Evolutionary conservation across 1,140 invertebrate species (phyloP), one percentile per base, ranked within the genome.

Genomic region (Drosophila willistoni): DNA sequence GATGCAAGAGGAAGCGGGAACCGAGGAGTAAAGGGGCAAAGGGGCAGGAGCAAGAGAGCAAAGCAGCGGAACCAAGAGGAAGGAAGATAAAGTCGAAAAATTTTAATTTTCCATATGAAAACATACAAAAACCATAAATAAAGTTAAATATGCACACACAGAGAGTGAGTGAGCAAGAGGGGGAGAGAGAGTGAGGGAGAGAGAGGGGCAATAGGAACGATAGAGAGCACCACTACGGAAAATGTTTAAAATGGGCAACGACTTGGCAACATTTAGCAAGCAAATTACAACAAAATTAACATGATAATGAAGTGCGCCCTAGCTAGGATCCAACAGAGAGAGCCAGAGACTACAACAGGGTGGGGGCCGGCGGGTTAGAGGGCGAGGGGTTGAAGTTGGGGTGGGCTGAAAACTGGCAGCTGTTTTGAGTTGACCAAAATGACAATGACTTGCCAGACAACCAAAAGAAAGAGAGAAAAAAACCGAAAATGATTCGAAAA

Each of bases 221-320:
- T 54, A 36, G 79, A 66, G 29, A 29, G 5, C 29, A 66, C 54
- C 73, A 69, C 79, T 74, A 70, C 73, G 82, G 71, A 82, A 80
- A 87, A 82, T 77, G 77, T 68, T 68, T 56, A 71, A 86, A 87
- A 79, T 89, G 84, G 80, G 61, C 77, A 79, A 82, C 72, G 83
- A 79, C 77, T 89, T 89, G 84, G 84, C 84, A 89, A 89, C 84
- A 89, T 89, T 89, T 89, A 89, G 84, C 84, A 89, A 80, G 85
- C 84, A 89, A 89, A 89, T 89, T 89, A 89, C 84, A 84, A 89
- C 84, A 89, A 89, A 89, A 89, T 89, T 89, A 89, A 89, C 84
- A 89, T 89, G 84, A 89, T 89, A 89, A 89, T 89, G 85, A 89
- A 89, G 80, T 90, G 85, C 57, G 67, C 57, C 68, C 19, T 34